These are phyloP conservation scores for Gambelia wislizenii DNA, from an alignment of 2,797 vertebrate genomes.

Conservation along the genomic window DNA sequence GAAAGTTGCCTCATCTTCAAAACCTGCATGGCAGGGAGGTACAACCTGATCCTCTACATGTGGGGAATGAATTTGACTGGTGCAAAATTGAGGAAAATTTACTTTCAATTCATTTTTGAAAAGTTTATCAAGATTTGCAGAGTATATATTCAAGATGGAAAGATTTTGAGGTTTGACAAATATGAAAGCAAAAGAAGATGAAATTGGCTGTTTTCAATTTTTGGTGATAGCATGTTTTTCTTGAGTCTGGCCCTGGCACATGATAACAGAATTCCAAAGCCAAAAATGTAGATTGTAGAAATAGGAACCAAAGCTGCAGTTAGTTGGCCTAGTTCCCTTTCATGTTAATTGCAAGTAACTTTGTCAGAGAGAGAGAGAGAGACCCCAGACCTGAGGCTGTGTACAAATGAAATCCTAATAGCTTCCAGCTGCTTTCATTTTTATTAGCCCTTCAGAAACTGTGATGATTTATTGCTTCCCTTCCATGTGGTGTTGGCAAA, in stretches of 20 bases:
- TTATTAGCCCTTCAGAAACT: constrained; percentile 50
- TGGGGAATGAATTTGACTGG: no score
- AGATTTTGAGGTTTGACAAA: no score
- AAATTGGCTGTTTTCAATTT: no score
- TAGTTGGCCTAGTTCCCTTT: constrained; percentile 57
- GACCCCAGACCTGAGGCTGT: constrained; percentile 43
- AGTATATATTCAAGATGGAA: no score
- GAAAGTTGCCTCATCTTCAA: no score
- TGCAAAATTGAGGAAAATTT: no score
- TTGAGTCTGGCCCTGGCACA: not conserved
- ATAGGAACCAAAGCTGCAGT: constrained; percentile 43
- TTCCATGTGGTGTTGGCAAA: not conserved
- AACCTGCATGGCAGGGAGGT: no score
- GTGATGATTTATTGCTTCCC: fast-evolving
- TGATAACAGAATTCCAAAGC: constrained; percentile 23
- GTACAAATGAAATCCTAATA: constrained; percentile 61
- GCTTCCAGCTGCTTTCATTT: constrained; percentile 66
- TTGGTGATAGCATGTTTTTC: not conserved
- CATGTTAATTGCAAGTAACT: constrained; percentile 53
- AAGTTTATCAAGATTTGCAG: no score
- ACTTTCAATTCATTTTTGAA: no score
- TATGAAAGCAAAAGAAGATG: no score
- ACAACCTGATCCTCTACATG: no score
- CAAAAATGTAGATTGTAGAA: constrained; percentile 28
- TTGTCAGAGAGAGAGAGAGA: constrained; percentile 59